A percentile compares a stretch with the other conserved stretches of the same genome.
Evolutionary conservation across 2,113 vertebrate genomes (phyloP).

Genomic region (Scatophagus argus): DNA sequence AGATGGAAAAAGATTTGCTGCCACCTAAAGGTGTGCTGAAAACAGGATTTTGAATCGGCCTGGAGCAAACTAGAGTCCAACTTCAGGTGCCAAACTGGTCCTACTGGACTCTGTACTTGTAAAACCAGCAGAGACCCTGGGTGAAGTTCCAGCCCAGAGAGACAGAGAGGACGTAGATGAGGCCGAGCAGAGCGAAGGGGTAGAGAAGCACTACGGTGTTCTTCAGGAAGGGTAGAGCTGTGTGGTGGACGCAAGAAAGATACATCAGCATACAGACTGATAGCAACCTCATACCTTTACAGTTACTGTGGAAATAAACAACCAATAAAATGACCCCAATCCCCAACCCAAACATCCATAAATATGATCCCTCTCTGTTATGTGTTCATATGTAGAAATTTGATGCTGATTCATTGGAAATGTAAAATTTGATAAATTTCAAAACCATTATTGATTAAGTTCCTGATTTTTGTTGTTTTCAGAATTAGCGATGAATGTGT

Average conservation of each 20-base stretch:
- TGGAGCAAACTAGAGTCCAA: conserved; percentile 30
- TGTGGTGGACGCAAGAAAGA: conserved; percentile 12
- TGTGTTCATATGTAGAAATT: too few species aligned
- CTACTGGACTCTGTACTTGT: conserved; percentile 94
- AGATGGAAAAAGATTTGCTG: conserved; percentile 21
- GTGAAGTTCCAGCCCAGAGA: conserved; percentile 98
- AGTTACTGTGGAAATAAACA: too few species aligned
- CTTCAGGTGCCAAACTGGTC: background rate
- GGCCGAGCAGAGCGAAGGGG: conserved; percentile 90
- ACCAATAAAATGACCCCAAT: too few species aligned
- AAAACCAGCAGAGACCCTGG: conserved; percentile 92
- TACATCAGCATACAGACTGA: background rate
- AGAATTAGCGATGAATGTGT: too few species aligned
- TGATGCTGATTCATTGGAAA: too few species aligned
- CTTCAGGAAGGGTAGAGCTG: conserved; percentile 95
- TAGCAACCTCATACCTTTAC: background rate
- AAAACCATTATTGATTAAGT: too few species aligned
- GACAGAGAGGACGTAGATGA: conserved; percentile 93
- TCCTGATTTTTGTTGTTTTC: too few species aligned
- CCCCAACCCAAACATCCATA: too few species aligned
- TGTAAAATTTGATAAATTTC: too few species aligned
- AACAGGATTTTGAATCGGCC: conserved; percentile 5
- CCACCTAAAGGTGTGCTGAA: background rate
- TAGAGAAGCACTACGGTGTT: conserved; percentile 96
- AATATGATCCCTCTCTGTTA: too few species aligned